These are phyloP conservation scores for Myotis findleyi DNA, from an alignment of 2,797 vertebrate species.

Conservation along the genomic window DNA sequence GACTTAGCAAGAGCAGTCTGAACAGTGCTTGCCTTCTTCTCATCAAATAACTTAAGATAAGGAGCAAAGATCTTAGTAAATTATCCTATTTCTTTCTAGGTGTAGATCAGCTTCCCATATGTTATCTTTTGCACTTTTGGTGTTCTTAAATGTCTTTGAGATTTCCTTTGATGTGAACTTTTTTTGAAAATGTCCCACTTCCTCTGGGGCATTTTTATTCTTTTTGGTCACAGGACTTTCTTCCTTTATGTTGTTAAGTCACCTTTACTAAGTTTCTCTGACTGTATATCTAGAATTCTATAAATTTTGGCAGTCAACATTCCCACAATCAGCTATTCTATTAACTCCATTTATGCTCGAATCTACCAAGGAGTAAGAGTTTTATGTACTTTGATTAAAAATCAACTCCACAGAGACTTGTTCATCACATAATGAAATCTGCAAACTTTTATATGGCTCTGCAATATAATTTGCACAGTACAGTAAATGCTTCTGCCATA, in stretches of 20 bases:
- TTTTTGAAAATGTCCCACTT: neutral
- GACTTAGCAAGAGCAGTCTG: neutral
- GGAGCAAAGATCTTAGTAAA: neutral
- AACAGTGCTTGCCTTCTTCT: neutral
- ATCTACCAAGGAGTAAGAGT: neutral
- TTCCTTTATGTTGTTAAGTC: neutral
- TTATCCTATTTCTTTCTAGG: neutral
- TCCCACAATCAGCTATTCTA: neutral
- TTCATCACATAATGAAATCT: neutral
- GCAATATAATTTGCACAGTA: neutral
- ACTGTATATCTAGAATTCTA: neutral
- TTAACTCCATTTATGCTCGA: neutral
- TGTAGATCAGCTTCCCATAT: neutral
- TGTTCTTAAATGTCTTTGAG: neutral
- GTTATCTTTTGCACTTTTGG: neutral
- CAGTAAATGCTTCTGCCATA: neutral
- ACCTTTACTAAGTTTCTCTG: neutral
- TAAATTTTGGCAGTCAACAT: neutral
- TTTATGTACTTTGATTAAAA: conserved; percentile 42
- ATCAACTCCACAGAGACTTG: neutral
- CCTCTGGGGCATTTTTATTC: neutral
- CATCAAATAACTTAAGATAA: neutral
- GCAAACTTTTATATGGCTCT: neutral
- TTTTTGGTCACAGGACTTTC: neutral
- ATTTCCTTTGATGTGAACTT: neutral